phyloP scores from a whole-genome alignment of 2,113 vertebrate species.

The Calidris pugnax region DNA sequence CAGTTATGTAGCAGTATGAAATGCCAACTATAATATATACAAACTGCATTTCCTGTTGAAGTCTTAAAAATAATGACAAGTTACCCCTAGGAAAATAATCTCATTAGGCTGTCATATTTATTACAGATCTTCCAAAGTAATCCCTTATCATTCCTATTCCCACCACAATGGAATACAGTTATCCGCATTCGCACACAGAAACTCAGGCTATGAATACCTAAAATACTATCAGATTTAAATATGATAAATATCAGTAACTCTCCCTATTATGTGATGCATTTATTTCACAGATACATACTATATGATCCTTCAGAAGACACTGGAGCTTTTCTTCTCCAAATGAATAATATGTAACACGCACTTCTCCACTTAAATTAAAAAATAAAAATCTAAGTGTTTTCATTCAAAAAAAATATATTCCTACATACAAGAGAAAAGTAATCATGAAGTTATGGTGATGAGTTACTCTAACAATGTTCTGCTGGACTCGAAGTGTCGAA shows the following conservation, averaged over 20 bases:
- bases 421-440: not conserved
- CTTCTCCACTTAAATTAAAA: not conserved
- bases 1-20: not conserved
- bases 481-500: slow-evolving; percentile 41
- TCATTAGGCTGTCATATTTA: not conserved
- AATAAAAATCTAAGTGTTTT: not conserved
- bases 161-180: not conserved
- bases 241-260: not conserved
- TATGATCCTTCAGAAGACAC: not conserved
- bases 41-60: not conserved
- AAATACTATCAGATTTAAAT: not conserved
- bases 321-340: not conserved
- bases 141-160: not conserved
- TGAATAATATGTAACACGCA: not conserved
- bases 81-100: not conserved
- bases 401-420: not conserved
- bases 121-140: slow-evolving; percentile 30
- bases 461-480: not conserved
- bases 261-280: not conserved
- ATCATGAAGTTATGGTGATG: not conserved
- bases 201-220: not conserved
- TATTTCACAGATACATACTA: not conserved
- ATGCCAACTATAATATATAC: not conserved
- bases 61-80: not conserved
- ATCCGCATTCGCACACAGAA: not conserved